Percentiles rank a stretch among this genome's conserved stretches.
phyloP scores from a whole-genome alignment of 2,797 vertebrate genomes.

The Artibeus lituratus region DNA sequence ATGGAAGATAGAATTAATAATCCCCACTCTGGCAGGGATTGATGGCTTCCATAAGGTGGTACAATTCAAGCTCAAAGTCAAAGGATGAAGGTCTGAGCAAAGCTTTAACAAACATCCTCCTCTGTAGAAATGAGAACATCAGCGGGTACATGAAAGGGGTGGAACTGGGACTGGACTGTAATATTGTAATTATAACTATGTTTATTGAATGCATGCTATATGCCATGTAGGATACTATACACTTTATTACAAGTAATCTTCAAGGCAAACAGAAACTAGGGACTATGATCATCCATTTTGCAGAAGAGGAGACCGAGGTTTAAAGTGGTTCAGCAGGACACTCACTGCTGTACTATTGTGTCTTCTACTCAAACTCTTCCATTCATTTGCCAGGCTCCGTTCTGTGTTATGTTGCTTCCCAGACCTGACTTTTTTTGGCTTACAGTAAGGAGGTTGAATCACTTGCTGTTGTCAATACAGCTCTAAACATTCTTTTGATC shows the following conservation, averaged over 20 bases:
- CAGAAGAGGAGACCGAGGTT: not conserved
- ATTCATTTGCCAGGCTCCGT: not conserved
- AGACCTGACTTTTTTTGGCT: not conserved
- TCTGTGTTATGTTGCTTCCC: not conserved
- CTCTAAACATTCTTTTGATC: not conserved
- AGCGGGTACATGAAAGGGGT: not conserved
- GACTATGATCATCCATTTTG: not conserved
- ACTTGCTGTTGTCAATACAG: not conserved
- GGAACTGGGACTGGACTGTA: not conserved
- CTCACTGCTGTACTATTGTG: not conserved
- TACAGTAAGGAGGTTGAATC: not conserved
- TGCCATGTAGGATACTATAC: not conserved
- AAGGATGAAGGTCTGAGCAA: not conserved
- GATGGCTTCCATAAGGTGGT: not conserved
- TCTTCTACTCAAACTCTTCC: not conserved
- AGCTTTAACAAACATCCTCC: not conserved
- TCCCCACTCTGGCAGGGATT: not conserved
- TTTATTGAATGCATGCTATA: not conserved
- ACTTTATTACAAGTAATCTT: not conserved
- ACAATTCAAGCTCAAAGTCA: slow-evolving; percentile 2
- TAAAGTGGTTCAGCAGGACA: not conserved
- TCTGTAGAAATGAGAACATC: not conserved
- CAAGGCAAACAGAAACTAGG: not conserved
- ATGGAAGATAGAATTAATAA: not conserved
- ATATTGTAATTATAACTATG: not conserved